phyloP scores from a whole-genome alignment of 2,797 vertebrate genomes.

The Denticeps clupeoides region DNA sequence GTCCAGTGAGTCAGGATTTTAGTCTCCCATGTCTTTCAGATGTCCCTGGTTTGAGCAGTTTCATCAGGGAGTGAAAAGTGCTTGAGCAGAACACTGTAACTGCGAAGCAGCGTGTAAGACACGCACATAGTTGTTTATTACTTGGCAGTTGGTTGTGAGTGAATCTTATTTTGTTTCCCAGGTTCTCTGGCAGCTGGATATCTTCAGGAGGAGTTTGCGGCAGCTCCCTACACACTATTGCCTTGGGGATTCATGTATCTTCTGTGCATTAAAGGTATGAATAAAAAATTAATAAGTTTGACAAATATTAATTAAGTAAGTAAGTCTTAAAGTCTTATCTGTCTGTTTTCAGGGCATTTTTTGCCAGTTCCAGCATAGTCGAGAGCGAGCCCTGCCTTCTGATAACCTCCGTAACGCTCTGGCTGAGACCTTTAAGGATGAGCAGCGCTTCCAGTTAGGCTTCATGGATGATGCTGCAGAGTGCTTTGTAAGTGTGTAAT shows the following conservation, averaged over 20 bases:
- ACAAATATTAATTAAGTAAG: too few relatives aligned
- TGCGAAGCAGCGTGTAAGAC: too few relatives aligned
- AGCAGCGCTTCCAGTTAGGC: constrained; percentile 95
- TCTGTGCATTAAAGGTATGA: constrained; percentile 98
- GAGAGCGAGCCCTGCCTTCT: constrained; percentile 86
- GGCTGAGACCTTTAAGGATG: constrained; percentile 96
- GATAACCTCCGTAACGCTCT: constrained; percentile 91
- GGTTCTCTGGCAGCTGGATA: constrained; percentile 96
- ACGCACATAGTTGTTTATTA: too few relatives aligned
- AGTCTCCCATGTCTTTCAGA: too few relatives aligned
- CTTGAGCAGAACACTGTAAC: too few relatives aligned
- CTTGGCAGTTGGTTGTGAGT: background rate
- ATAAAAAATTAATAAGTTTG: too few relatives aligned
- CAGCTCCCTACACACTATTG: constrained; percentile 86
- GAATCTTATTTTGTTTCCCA: constrained; percentile 29
- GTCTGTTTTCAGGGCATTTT: constrained; percentile 74
- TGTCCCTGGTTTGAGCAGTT: too few relatives aligned
- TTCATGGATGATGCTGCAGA: constrained; percentile 63
- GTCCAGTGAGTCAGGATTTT: too few relatives aligned
- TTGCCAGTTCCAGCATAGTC: constrained; percentile 91
- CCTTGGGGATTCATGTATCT: constrained; percentile 90
- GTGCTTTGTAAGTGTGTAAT: background rate
- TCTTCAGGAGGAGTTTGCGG: constrained; percentile 90
- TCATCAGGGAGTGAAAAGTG: too few relatives aligned
- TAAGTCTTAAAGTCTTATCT: too few relatives aligned